These are phyloP conservation scores for Penaeus indicus DNA, from an alignment of 1,140 invertebrate species.

Conservation along the genomic window DNA sequence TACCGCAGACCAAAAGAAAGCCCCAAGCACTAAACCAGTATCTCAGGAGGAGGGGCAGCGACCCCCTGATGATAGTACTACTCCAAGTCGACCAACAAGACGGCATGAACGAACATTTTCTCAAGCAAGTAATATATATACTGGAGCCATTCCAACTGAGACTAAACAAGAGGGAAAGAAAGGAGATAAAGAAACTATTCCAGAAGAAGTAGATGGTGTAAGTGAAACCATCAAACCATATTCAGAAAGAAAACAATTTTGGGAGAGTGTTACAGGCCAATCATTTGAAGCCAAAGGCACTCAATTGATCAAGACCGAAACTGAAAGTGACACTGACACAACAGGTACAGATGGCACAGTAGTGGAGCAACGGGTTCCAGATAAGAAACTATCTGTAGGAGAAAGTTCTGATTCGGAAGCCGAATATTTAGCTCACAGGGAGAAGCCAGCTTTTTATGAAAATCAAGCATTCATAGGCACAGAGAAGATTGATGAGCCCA, in stretches of 20 bases:
- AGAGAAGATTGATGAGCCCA: slow-evolving; percentile 69
- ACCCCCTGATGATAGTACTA: slow-evolving; percentile 1
- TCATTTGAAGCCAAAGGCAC: slow-evolving; percentile 62
- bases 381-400: slow-evolving; percentile 32
- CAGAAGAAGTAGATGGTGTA: slow-evolving; percentile 46
- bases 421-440: slow-evolving; percentile 68
- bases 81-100: slow-evolving; percentile 53
- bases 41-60: slow-evolving; percentile 47
- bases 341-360: slow-evolving; percentile 61
- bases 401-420: slow-evolving; percentile 69
- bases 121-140: slow-evolving; percentile 64
- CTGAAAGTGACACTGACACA: slow-evolving; percentile 66
- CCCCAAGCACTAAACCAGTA: slow-evolving; percentile 53
- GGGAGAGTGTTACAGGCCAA: slow-evolving; percentile 65
- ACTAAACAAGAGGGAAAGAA: slow-evolving; percentile 35
- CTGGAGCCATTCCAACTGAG: slow-evolving; percentile 53
- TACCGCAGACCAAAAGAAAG: slow-evolving; percentile 44
- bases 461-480: slow-evolving; percentile 72
- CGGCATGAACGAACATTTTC: slow-evolving; percentile 65
- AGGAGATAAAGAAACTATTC: slow-evolving; percentile 34
- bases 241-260: slow-evolving; percentile 65
- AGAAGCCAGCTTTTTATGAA: slow-evolving; percentile 70
- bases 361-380: slow-evolving; percentile 27
- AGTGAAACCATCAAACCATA: slow-evolving; percentile 65
- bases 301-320: slow-evolving; percentile 58